Conservation (phyloP, 2,797 vertebrate species). For the Neosilurus hyrtlii region DNA sequence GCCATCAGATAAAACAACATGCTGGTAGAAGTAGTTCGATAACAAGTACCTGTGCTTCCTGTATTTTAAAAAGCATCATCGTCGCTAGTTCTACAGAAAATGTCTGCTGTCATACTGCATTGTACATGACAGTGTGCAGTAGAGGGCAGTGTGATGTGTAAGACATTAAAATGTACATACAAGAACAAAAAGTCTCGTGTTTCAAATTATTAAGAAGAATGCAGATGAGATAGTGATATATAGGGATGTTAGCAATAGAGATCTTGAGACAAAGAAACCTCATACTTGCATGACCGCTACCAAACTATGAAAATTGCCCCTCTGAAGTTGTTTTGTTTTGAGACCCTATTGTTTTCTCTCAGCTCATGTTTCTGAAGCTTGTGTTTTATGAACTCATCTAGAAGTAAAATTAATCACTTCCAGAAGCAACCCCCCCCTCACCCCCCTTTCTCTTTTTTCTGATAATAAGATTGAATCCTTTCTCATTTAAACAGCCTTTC, state of each 20-base stretch:
- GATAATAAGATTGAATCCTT: not conserved
- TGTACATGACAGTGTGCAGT: not conserved
- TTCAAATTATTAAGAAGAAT: constrained; percentile 1
- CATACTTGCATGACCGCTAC: not conserved
- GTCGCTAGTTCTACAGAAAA: not conserved
- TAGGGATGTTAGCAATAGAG: not conserved
- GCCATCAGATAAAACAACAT: not conserved
- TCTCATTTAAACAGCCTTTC: not conserved
- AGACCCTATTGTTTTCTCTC: not conserved
- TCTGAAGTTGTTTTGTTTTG: not conserved
- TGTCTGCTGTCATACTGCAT: not conserved
- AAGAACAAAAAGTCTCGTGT: not conserved
- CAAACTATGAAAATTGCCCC: not conserved
- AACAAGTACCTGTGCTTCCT: not conserved
- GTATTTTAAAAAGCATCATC: not conserved
- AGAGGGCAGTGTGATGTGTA: constrained; percentile 23
- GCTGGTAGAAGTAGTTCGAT: not conserved
- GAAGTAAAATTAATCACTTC: constrained; percentile 4
- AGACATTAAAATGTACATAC: not conserved
- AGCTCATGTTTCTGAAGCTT: constrained; percentile 10
- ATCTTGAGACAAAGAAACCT: not conserved
- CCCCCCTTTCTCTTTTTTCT: not conserved
- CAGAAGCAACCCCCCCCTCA: not conserved
- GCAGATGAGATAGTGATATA: not conserved
- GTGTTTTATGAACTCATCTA: not conserved